Base-by-base conservation (phyloP, 1,140 invertebrate species). In the Drosophila seguyi region DNA sequence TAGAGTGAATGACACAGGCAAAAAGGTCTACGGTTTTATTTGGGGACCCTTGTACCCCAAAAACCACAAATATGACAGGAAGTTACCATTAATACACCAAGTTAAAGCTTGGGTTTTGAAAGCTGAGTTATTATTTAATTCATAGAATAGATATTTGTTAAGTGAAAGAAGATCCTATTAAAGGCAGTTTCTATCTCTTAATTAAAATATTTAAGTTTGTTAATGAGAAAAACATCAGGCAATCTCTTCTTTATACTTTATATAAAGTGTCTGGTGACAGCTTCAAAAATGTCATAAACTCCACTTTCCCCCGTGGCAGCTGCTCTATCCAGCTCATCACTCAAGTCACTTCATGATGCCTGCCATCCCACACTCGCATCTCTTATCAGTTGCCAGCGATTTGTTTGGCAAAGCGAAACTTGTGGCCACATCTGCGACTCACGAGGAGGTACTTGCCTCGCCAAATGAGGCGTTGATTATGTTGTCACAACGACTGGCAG, bases 401-500 rank as follows among this genome's bases (percentile, higher is more conserved):
- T 76, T 81, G 74, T 79, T 71, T 71, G 65, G 65, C 41, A 62
- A 66, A 53, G 61, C 41, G 31, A 69, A 52, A 36, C 60, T 72
- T 57, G 68, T 71, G 65, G 60, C 66, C 48, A 48, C 63, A 62
- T 39, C 69, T 50, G 65, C 77, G 61, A 25, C 52, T 59, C 75
- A 67, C 58, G 59, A 66, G 34, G 45, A 44, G 52, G 27, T 3
- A 41, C 48, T 48, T 11, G n/a, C 42, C 66, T n/a, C 10, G 20
- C 79, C 81, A 85, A 85, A 85, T 85, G 81, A 74, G 81, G 81
- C 81, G 81, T 84, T 90, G 80, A 88, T 87, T 84, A 88, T 88
- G 85, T 88, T 74, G 81, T 84, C 76, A 81, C 71, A 73, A 60
- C 62, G 42, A n/a, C 58, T 57, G 18, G 27, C 27, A 50, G 7